Percentiles rank a stretch among this genome's conserved stretches.
These are phyloP conservation scores for Salpingus planirostris DNA, from an alignment of 2,888 invertebrate genomes.

Conservation along the genomic window DNA sequence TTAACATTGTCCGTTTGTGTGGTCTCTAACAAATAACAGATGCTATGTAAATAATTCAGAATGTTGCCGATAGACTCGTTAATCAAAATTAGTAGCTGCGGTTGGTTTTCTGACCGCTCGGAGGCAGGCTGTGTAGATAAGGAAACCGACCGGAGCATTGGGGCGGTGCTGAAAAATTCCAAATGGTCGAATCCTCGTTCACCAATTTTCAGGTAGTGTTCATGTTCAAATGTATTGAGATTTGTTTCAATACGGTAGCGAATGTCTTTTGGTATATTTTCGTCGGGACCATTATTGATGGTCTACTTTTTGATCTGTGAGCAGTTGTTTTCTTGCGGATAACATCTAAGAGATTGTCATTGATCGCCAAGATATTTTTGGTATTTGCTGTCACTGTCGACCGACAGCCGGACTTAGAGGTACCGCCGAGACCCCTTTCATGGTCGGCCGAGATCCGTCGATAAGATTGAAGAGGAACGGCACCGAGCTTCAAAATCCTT, in stretches of 20 bases:
- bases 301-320: too few relatives aligned
- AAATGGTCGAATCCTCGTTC: too few relatives aligned
- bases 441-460: slow-evolving; percentile 19
- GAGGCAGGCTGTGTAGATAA: too few relatives aligned
- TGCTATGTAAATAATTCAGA: slow-evolving; percentile 27
- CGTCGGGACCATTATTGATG: too few relatives aligned
- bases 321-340: slow-evolving; percentile 15
- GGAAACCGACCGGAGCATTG: too few relatives aligned
- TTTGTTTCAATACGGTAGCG: too few relatives aligned
- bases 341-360: slow-evolving; percentile 31
- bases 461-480: too few relatives aligned
- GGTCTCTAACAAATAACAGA: slow-evolving; percentile 20
- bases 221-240: too few relatives aligned
- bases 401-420: slow-evolving; percentile 22
- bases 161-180: too few relatives aligned
- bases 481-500: slow-evolving; percentile 21
- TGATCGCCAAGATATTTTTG: slow-evolving; percentile 37
- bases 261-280: too few relatives aligned
- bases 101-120: too few relatives aligned
- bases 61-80: slow-evolving; percentile 20
- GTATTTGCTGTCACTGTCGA: slow-evolving; percentile 34
- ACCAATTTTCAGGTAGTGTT: too few relatives aligned
- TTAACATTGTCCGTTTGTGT: slow-evolving; percentile 22
- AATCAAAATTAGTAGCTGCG: slow-evolving; percentile 29
- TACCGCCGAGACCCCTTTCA: slow-evolving; percentile 22